Base-by-base conservation (phyloP, 1,140 invertebrate species). In the Eubasilissa regina region DNA sequence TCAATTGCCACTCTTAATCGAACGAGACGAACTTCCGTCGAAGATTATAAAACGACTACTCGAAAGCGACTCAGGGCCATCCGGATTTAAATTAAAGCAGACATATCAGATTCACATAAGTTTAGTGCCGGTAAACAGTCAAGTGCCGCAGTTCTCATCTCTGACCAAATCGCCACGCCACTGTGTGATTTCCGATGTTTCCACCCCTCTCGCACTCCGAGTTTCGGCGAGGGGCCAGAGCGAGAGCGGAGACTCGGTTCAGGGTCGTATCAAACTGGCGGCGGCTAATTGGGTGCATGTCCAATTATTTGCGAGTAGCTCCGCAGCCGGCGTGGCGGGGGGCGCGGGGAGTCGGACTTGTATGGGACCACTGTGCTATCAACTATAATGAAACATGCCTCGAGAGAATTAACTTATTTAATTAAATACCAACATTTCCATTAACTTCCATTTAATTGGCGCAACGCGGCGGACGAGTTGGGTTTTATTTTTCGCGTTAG, bases 241-340 rank as follows among this genome's bases (percentile, higher is more conserved):
- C 11, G 66, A 58, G 53, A 75, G 51, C 15, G 43, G 35, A 47
- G 19, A 45, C 10, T 55, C 10, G 11, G 80, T 21, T 51, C 53
- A 55, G 55, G 51, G 62, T 48, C 51, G 78, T 17, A 56, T 7
- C 35, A 78, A 21, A 44, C 60, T 13, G 70, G 64, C 64, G 53
- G 68, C 75, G 77, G 81, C 81, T 83, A 83, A 83, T 83, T 83
- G 81, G 81, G 81, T 83, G 81, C 81, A 83, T 83, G 81, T 83
- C 81, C 81, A 83, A 83, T 83, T 83, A 83, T 83, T 83, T 80
- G 79, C 77, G 73, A 79, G 81, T 77, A 78, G 80, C 77, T 75
- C 80, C 58, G 70, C 64, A 75, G 64, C 68, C 47, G 45, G 75
- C 44, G 25, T n/a, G 47, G 66, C 13, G 56, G 25, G 13, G 17